Conservation (phyloP, 2,888 invertebrate genomes). For the Sarcophaga subvicina region DNA sequence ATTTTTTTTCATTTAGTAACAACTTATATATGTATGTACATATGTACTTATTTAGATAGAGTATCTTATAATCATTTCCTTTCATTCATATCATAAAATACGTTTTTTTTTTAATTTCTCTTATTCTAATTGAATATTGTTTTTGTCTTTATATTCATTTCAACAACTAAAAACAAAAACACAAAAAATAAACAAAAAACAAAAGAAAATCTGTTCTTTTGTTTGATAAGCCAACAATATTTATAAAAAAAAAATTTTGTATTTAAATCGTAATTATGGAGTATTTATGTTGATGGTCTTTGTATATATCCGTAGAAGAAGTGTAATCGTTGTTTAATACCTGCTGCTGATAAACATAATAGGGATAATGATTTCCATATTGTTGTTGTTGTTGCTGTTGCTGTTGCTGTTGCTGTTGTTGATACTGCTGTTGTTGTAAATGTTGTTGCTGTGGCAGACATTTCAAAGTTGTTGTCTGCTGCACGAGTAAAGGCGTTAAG, state of each 20-base stretch:
- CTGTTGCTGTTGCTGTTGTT: slow-evolving; percentile 64
- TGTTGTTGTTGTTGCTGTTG: slow-evolving; percentile 70
- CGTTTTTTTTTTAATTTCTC: slow-evolving; percentile 8
- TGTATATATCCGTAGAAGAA: slow-evolving; percentile 71
- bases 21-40: too few species aligned
- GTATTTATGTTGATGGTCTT: slow-evolving; percentile 51
- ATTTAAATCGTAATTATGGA: slow-evolving; percentile 55
- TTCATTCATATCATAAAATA: background rate
- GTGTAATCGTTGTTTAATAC: slow-evolving; percentile 77
- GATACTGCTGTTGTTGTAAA: slow-evolving; percentile 42
- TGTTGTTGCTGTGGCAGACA: slow-evolving; percentile 72
- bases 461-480: slow-evolving; percentile 70
- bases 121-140: background rate
- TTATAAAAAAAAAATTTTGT: background rate
- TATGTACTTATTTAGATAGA: slow-evolving; percentile 22
- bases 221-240: background rate
- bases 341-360: slow-evolving; percentile 73
- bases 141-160: background rate
- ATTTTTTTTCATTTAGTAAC: too few species aligned
- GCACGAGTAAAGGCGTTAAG: slow-evolving; percentile 69
- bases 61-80: background rate
- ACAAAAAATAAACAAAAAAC: background rate
- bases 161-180: slow-evolving; percentile 4
- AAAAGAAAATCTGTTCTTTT: background rate
- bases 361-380: slow-evolving; percentile 62